Percentiles rank a stretch among this genome's conserved stretches.
These are phyloP conservation scores for Crotalus horridus DNA, from an alignment of 2,113 vertebrate species.

Conservation along the genomic window DNA sequence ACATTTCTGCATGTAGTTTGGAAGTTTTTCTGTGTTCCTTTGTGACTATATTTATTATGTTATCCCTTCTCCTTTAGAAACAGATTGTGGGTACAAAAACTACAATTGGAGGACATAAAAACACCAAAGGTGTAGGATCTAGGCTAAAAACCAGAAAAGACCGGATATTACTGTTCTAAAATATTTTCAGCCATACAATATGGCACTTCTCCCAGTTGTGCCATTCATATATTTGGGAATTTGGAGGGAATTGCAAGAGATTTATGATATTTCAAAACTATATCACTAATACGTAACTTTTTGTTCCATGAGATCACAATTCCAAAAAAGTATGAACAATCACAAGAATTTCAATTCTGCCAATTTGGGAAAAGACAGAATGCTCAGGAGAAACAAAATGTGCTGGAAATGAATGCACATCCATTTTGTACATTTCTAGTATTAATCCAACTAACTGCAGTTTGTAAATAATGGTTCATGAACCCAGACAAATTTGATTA, in stretches of 20 bases:
- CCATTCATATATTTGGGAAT: neutral
- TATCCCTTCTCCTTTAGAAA: neutral
- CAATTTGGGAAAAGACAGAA: neutral
- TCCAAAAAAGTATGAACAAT: neutral
- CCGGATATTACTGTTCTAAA: neutral
- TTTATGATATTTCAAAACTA: neutral
- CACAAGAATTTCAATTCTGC: neutral
- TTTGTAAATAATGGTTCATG: neutral
- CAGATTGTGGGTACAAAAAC: neutral
- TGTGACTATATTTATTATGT: neutral
- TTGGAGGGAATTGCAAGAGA: neutral
- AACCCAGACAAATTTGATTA: neutral
- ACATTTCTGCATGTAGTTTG: neutral
- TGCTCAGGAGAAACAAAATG: neutral
- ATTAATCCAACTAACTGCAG: neutral
- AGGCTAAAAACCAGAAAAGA: too few relatives aligned
- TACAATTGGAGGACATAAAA: neutral
- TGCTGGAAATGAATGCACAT: neutral
- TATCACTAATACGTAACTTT: neutral
- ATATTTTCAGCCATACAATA: neutral
- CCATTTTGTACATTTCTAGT: neutral
- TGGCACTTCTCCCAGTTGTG: neutral
- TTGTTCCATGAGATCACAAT: neutral
- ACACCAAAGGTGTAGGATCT: neutral
- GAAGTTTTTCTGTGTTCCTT: neutral